phyloP scores from a whole-genome alignment of 2,888 invertebrate species.

The Carterocephalus palaemon region DNA sequence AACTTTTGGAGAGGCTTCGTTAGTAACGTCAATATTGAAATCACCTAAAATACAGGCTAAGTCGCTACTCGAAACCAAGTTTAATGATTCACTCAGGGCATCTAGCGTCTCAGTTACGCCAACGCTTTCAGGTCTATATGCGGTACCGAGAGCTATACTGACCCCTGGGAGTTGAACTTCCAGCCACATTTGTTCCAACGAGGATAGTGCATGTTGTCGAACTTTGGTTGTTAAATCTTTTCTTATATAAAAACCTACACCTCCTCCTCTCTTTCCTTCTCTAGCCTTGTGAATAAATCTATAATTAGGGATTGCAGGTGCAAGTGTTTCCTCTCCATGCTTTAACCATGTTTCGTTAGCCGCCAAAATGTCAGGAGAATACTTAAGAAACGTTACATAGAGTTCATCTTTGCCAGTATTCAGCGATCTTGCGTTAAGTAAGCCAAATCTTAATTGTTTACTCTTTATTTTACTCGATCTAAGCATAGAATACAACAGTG shows the following conservation, averaged over 20 bases:
- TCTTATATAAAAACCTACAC: conserved; percentile 22
- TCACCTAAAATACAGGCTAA: background rate
- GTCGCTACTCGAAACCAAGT: background rate
- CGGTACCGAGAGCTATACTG: conserved; percentile 3
- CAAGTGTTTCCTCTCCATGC: background rate
- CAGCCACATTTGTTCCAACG: no score
- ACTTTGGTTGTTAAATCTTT: conserved; percentile 5
- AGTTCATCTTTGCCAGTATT: conserved; percentile 22
- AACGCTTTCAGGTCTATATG: background rate
- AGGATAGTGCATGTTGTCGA: background rate
- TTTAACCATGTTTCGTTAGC: conserved; percentile 10
- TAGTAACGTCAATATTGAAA: background rate
- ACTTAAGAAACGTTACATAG: background rate
- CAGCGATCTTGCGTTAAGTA: conserved; percentile 18
- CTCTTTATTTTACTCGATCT: no score
- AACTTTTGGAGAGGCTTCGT: background rate
- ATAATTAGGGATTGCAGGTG: background rate
- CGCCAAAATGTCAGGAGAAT: background rate
- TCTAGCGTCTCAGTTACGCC: background rate
- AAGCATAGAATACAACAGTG: no score
- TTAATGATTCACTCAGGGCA: background rate
- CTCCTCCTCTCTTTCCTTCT: conserved; percentile 20
- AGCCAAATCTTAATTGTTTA: conserved; percentile 12
- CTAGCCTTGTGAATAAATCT: conserved; percentile 12
- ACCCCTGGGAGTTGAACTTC: conserved; percentile 12